Evolutionary conservation across 2,888 invertebrate species (phyloP).

Genomic region (Loripinus fragilis): DNA sequence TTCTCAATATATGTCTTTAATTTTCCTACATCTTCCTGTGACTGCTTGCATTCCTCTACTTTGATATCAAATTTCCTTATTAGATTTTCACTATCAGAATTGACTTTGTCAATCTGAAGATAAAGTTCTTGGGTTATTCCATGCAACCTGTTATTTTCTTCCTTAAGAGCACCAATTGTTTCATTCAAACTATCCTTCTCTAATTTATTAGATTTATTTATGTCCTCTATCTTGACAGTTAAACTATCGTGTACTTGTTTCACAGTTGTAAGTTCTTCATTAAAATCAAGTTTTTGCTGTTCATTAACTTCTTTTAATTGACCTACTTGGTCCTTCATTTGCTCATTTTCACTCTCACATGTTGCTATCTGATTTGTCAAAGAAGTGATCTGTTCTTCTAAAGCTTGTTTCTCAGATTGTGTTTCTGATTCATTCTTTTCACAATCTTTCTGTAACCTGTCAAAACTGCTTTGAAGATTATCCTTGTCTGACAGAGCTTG

Average conservation of each 20-base stretch:
- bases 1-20: not conserved
- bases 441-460: not conserved
- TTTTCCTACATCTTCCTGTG: conserved; percentile 2
- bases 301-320: not conserved
- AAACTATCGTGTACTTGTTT: not conserved
- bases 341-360: conserved; percentile 14
- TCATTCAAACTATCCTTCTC: conserved; percentile 25
- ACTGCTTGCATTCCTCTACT: not conserved
- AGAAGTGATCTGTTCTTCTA: not conserved
- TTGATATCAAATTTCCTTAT: not conserved
- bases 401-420: not conserved
- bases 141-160: conserved; percentile 9
- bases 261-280: not conserved
- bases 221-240: not conserved
- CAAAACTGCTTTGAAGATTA: not conserved
- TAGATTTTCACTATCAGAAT: not conserved
- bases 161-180: conserved; percentile 14
- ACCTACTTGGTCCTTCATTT: conserved; percentile 9
- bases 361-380: not conserved
- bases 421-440: not conserved
- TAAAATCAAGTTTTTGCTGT: not conserved
- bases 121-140: not conserved
- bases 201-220: not conserved
- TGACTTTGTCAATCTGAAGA: not conserved
- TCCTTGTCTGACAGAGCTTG: not conserved